Percentiles rank a stretch among this genome's conserved stretches.
Evolutionary conservation across 2,888 invertebrate genomes (phyloP).

Genomic region (Merodon equestris): DNA sequence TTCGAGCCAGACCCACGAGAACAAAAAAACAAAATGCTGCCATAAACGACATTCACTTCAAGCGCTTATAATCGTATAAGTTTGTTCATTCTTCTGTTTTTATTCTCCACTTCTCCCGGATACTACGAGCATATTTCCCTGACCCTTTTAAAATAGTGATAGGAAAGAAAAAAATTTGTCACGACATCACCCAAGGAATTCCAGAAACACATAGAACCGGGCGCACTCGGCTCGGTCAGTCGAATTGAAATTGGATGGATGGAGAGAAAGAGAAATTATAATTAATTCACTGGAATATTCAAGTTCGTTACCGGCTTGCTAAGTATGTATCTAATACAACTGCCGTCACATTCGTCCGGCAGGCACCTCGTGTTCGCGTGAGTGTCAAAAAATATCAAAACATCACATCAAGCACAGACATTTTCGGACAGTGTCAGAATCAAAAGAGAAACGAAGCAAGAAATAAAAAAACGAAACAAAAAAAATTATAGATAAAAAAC

Average conservation of each 20-base stretch:
- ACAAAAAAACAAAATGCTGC: background rate
- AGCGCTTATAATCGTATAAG: slow-evolving; percentile 12
- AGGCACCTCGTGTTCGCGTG: slow-evolving; percentile 73
- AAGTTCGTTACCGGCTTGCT: slow-evolving; percentile 66
- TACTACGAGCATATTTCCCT: slow-evolving; percentile 51
- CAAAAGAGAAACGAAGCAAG: slow-evolving; percentile 26
- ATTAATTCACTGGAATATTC: slow-evolving; percentile 66
- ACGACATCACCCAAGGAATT: slow-evolving; percentile 55
- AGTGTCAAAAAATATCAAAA: slow-evolving; percentile 79
- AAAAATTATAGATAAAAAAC: too few species aligned
- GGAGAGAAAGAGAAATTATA: slow-evolving; percentile 50
- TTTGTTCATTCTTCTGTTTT: slow-evolving; percentile 6
- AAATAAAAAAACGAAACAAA: slow-evolving; percentile 1
- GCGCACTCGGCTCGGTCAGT: slow-evolving; percentile 37
- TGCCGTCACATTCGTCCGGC: slow-evolving; percentile 50
- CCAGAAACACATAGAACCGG: slow-evolving; percentile 13
- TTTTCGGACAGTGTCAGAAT: slow-evolving; percentile 64
- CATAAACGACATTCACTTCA: slow-evolving; percentile 57
- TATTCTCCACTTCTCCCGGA: slow-evolving; percentile 20
- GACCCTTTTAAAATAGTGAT: slow-evolving; percentile 52
- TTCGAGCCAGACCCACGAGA: background rate
- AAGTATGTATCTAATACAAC: slow-evolving; percentile 21
- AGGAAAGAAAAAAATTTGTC: slow-evolving; percentile 49
- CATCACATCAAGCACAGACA: slow-evolving; percentile 77
- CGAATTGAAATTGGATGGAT: background rate